Evolutionary conservation across 2,797 vertebrate species (phyloP).

Genomic region (Gallinago solitaria): DNA sequence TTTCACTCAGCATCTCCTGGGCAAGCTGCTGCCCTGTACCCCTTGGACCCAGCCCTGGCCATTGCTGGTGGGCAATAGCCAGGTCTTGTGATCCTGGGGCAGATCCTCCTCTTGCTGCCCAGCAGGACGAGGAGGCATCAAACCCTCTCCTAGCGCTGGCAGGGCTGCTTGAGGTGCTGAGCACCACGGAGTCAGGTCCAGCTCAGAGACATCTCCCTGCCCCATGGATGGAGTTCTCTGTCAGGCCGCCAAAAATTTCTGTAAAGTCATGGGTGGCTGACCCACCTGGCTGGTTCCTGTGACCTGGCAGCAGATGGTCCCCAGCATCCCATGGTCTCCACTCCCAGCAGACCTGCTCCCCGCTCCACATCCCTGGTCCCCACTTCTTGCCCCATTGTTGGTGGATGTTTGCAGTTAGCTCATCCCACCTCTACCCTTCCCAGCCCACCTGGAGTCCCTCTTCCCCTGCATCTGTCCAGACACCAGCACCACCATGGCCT

Average conservation of each 20-base stretch:
- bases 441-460: neutral
- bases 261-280: neutral
- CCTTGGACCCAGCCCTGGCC: neutral
- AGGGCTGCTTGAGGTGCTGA: neutral
- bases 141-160: neutral
- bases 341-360: neutral
- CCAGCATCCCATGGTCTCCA: neutral
- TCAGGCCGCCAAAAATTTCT: neutral
- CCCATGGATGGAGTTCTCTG: neutral
- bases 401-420: neutral
- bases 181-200: too few relatives aligned
- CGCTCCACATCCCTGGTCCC: neutral
- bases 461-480: neutral
- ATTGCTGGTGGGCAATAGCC: neutral
- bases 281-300: neutral
- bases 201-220: neutral
- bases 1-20: neutral
- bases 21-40: neutral
- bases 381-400: neutral
- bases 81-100: neutral
- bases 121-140: neutral
- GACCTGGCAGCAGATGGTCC: neutral
- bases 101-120: neutral
- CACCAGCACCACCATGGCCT: neutral
- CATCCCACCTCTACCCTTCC: neutral